Evolutionary conservation across 2,797 vertebrate species (phyloP), one percentile per base, ranked within the genome.

Genomic region (Pangasius mekongensis): DNA sequence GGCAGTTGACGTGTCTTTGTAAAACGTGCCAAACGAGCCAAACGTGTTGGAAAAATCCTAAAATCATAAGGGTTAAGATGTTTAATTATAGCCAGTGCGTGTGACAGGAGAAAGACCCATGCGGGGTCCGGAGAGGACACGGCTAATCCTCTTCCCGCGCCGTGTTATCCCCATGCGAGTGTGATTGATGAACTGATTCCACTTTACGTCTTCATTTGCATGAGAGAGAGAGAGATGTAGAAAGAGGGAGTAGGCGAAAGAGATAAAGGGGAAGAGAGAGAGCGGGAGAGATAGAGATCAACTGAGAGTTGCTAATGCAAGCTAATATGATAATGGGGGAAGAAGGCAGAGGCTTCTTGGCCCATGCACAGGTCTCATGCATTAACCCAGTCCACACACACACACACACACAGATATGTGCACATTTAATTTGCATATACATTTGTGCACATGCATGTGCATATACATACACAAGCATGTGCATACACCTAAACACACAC

Each of bases 121-220:
- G 91, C 89, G 18, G 91, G 89, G 93, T 90, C 93, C 89, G 89
- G 91, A 86, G 90, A 90, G 86, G 85, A 89, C 47, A 58, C 14
- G 47, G 89, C 93, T 95, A 95, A 96, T 96, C 94, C 94, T 93
- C 93, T 91, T 90, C 92, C 94, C 91, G 91, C 91, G 88, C 93
- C 3, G 93, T 91, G 2, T 73, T 91, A 93, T 95, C 95, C 95
- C 95, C 60, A 86, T 87, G 90, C 91, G 95, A 94, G 89, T 92
- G 95, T 95, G 96, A 97, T 93, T 95, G 96, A 97, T 96, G 95
- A 96, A 95, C 89, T 95, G 93, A 95, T 94, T 95, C 93, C 92
- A 94, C 92, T 93, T 92, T 93, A 95, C 93, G 93, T 92, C 95
- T 97, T 95, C 93, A 96, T 97, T 95, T 94, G 93, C 93, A 94